Evolutionary conservation across 2,888 invertebrate genomes (phyloP), one percentile per base, ranked within the genome.

Genomic region (Drosophila percnosoma): DNA sequence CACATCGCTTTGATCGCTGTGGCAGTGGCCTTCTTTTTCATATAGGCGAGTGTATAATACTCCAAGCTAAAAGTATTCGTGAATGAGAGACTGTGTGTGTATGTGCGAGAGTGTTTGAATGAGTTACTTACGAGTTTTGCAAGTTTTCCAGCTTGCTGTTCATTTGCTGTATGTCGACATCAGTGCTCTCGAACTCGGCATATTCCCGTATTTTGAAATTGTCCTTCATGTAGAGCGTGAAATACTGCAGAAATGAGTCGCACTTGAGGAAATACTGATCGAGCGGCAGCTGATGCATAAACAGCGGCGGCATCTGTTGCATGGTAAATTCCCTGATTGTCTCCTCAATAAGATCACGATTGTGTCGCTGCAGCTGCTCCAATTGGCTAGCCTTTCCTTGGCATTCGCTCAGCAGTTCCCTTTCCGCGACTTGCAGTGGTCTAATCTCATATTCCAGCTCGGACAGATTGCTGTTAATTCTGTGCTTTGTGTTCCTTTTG

Each of bases 161-260:
- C 8, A 86, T 71, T 15, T 91, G 82, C 21, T 83, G 77, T 13
- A 81, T 75, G 42, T 91, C 88, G 1, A 57, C 13, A 0, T 87
- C 67, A 21, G 70, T 78, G 11, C 51, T 73, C 24, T 87, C 89
- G 5, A 90, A 74, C 21, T 92, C 91, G 0, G 78, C 65, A 18
- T 82, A 86, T 8, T 92, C 91, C 59, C 87, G 87, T 40, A 92
- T 90, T 79, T 92, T 93, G 21, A 93, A 93, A 68, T 93, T 93
- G 21, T 92, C 90, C 63, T 91, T 91, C 75, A 93, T 87, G 49
- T 91, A 92, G 34, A 92, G 68, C 0, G 87, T 89, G 15, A 93
- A 89, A 59, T 91, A 90, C 51, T 92, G 91, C 70, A 91, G 83
- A 59, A 93, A 93, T 0, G 91, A 90, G 59, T 93, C 92, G 63